Evolutionary conservation across 2,113 vertebrate species (phyloP).

Genomic region (Zosterops japonicus): DNA sequence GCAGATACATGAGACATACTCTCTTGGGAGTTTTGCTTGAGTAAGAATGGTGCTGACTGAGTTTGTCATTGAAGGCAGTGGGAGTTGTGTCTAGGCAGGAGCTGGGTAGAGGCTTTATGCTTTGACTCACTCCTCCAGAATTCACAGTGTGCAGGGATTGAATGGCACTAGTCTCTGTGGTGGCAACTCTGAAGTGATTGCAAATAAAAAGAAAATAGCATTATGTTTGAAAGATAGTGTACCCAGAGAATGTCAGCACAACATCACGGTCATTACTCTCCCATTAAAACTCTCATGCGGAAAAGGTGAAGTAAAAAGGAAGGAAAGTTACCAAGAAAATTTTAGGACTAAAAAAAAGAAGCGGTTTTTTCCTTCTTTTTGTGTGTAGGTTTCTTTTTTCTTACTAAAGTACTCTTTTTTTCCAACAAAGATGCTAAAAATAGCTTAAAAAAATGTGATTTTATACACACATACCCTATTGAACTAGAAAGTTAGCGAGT

Average conservation of each 20-base stretch:
- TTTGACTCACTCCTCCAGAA: constrained; percentile 38
- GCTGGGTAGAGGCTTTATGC: not conserved
- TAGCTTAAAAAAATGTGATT: not conserved
- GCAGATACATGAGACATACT: not conserved
- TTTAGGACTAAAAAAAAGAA: not conserved
- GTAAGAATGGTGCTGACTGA: constrained; percentile 18
- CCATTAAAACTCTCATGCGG: not conserved
- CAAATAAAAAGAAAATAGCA: not conserved
- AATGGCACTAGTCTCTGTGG: not conserved
- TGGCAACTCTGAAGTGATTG: not conserved
- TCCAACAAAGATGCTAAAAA: not conserved
- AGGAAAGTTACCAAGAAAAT: not conserved
- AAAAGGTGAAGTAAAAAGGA: not conserved
- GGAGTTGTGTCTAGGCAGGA: constrained; percentile 29
- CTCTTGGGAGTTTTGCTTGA: constrained; percentile 18
- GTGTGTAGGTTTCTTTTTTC: not conserved
- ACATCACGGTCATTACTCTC: not conserved
- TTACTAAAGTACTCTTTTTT: not conserved
- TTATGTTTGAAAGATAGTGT: not conserved
- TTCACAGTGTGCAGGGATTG: not conserved
- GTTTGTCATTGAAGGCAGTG: not conserved
- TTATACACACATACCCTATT: not conserved
- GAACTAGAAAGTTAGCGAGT: not conserved
- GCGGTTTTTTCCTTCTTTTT: not conserved
- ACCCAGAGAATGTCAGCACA: not conserved